Percentiles rank a stretch among this genome's conserved stretches.
These are phyloP conservation scores for Dione juno DNA, from an alignment of 2,888 invertebrate species.

Conservation along the genomic window DNA sequence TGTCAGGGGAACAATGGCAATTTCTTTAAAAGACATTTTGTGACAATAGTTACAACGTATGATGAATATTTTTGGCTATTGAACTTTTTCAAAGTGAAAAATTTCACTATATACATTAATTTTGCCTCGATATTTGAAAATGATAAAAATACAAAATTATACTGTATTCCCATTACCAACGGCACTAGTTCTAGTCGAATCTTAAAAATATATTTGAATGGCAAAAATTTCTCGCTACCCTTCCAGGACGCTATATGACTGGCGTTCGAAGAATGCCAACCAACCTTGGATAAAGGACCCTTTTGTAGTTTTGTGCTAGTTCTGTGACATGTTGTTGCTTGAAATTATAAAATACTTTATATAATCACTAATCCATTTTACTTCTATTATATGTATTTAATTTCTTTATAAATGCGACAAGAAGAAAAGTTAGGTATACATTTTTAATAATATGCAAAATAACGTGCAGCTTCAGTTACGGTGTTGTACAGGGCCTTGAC, in stretches of 20 bases:
- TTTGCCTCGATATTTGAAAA: too few species aligned
- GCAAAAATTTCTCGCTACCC: conserved; percentile 52
- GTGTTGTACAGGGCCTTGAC: conserved; percentile 27
- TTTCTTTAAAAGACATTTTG: conserved; percentile 29
- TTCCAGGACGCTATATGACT: conserved; percentile 47
- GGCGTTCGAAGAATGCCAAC: conserved; percentile 52
- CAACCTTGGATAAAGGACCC: conserved; percentile 34
- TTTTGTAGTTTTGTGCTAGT: conserved; percentile 17
- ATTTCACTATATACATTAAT: neutral
- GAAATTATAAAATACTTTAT: neutral
- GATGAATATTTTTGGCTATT: conserved; percentile 24
- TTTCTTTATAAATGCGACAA: neutral
- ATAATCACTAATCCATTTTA: neutral
- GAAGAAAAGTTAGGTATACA: conserved; percentile 6
- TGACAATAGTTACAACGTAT: conserved; percentile 35
- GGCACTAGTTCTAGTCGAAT: neutral
- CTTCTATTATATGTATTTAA: neutral
- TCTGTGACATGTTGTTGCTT: neutral
- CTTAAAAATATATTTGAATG: conserved; percentile 42
- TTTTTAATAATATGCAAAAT: conserved; percentile 7
- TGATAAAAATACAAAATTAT: too few species aligned
- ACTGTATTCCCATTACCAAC: too few species aligned
- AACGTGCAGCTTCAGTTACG: conserved; percentile 2
- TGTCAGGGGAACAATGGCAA: conserved; percentile 39
- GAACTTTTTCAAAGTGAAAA: neutral